phyloP scores from a whole-genome alignment of 2,797 vertebrate species.

The Florisuga fusca region DNA sequence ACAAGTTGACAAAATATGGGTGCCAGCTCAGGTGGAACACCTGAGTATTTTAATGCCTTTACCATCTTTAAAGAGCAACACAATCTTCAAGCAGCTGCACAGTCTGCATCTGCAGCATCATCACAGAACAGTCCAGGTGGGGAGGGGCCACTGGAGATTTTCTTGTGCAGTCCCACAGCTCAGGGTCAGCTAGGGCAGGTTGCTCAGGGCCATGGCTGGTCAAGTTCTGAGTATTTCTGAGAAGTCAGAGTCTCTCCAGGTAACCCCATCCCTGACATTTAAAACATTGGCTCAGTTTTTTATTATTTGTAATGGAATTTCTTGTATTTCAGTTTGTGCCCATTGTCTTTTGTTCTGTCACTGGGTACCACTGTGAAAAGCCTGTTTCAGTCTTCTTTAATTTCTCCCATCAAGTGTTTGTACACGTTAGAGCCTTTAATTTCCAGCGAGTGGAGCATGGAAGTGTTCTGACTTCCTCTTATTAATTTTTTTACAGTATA shows the following conservation, averaged over 20 bases:
- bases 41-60: not conserved
- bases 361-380: not conserved
- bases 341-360: not conserved
- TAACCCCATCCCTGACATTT: not conserved
- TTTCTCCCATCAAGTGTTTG: not conserved
- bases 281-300: not conserved
- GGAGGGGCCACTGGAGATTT: not conserved
- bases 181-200: not conserved
- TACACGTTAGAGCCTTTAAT: not conserved
- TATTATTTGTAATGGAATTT: not conserved
- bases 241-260: not conserved
- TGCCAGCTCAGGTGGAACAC: not conserved
- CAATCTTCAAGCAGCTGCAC: not conserved
- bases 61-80: not conserved
- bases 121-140: not conserved
- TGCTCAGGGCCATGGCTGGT: accelerated
- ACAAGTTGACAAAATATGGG: not conserved
- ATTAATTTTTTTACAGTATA: not conserved
- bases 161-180: accelerated
- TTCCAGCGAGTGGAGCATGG: not conserved
- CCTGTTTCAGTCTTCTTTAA: not conserved
- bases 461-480: not conserved
- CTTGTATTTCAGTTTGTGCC: not conserved
- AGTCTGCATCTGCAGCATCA: not conserved
- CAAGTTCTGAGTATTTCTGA: not conserved